Base-by-base conservation (phyloP, 2,113 vertebrate species). In the Podocnemis expansa region DNA sequence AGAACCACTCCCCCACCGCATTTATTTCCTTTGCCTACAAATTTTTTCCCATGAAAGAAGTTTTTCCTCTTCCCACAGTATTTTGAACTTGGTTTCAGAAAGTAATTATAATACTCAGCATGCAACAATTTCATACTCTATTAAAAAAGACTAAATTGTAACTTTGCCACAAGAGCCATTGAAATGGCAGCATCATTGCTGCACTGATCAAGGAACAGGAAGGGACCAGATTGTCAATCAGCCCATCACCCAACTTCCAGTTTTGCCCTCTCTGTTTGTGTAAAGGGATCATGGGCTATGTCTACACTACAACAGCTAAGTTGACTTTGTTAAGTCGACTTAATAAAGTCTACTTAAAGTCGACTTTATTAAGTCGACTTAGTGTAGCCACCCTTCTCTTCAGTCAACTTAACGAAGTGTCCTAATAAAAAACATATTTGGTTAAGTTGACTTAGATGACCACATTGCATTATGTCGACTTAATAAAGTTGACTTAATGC, bases 251-350 rank as follows among this genome's bases (percentile, higher is more conserved):
- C 5, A 19, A 70, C 78, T 56, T n/a, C 86, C 25, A 27, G 6
- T 82, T 80, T 17, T 34, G 2, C 41, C 41, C 34, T 13, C 7
- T 25, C 25, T 47, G 38, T 1, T 0, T 0, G 38, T 19, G 17
- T 45, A 76, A 43, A 43, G 41, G 22, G 24, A 24, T 41, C 5
- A n/a, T n/a, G n/a, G n/a, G n/a, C n/a, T n/a, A n/a, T n/a, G n/a
- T n/a, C n/a, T n/a, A n/a, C n/a, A n/a, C n/a, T n/a, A n/a, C n/a
- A n/a, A n/a, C n/a, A n/a, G n/a, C n/a, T n/a, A n/a, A n/a, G n/a
- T n/a, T n/a, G n/a, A n/a, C n/a, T n/a, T n/a, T n/a, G n/a, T n/a
- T n/a, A n/a, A n/a, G n/a, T n/a, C n/a, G n/a, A n/a, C n/a, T n/a
- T n/a, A n/a, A n/a, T n/a, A n/a, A n/a, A n/a, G n/a, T n/a, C n/a